Conservation (phyloP, 2,888 invertebrate species). For the Cylloceria caligata region DNA sequence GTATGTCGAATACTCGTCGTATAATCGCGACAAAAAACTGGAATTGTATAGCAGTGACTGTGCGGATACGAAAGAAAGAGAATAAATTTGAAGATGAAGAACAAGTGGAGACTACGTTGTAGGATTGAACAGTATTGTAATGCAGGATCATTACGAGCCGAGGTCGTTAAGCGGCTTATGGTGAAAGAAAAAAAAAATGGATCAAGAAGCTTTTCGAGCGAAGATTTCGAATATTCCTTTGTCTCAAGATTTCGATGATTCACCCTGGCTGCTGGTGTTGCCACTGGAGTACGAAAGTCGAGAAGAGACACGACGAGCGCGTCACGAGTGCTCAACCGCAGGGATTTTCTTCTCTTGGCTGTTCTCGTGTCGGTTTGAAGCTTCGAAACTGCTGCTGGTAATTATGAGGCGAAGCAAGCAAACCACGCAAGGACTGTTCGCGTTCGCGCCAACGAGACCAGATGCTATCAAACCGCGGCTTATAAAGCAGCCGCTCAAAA, state of each 20-base stretch:
- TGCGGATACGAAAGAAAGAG: neutral
- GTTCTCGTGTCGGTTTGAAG: constrained; percentile 14
- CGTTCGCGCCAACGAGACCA: constrained; percentile 5
- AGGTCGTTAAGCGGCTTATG: constrained; percentile 33
- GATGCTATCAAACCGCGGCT: constrained; percentile 43
- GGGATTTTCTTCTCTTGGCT: constrained; percentile 12
- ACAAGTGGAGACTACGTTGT: constrained; percentile 4
- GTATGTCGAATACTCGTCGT: constrained; percentile 1
- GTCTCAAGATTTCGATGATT: constrained; percentile 36
- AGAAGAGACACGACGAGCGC: constrained; percentile 27
- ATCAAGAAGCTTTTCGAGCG: constrained; percentile 41
- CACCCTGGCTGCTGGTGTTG: constrained; percentile 9
- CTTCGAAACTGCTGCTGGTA: constrained; percentile 18
- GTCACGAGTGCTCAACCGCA: constrained; percentile 25
- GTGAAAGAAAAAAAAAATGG: constrained; percentile 35
- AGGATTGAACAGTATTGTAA: neutral
- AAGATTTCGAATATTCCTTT: constrained; percentile 38
- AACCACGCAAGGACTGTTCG: constrained; percentile 26
- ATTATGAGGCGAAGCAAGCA: constrained; percentile 51
- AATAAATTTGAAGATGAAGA: neutral
- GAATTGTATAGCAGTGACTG: constrained; percentile 23
- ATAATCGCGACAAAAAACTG: neutral
- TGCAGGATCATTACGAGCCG: constrained; percentile 3
- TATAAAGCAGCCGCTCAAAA: constrained; percentile 32
- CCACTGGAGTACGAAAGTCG: constrained; percentile 3